Evolutionary conservation across 2,888 invertebrate genomes (phyloP).

Genomic region (Tubulanus polymorphus): DNA sequence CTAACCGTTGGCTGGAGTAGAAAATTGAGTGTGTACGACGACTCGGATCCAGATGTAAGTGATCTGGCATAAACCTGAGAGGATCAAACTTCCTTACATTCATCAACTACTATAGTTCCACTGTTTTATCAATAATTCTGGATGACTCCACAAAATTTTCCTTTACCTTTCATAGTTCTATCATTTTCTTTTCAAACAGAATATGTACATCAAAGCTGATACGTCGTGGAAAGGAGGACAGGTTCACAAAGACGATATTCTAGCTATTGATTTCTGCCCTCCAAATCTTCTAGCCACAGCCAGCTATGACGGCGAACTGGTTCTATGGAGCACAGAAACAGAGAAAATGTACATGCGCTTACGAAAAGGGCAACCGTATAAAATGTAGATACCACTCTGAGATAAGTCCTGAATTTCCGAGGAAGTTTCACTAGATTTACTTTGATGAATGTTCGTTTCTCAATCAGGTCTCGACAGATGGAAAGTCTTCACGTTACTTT

Average conservation of each 20-base stretch:
- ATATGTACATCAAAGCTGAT: conserved; percentile 38
- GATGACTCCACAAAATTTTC: too few relatives aligned
- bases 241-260: conserved; percentile 49
- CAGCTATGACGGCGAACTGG: conserved; percentile 49
- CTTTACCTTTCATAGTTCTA: too few relatives aligned
- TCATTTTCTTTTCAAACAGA: too few relatives aligned
- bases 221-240: conserved; percentile 48
- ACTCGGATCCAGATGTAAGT: conserved; percentile 48
- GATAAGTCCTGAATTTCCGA: too few relatives aligned
- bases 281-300: conserved; percentile 67
- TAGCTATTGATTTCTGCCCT: conserved; percentile 39
- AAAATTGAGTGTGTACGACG: conserved; percentile 43
- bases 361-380: conserved; percentile 34
- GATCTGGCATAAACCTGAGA: background rate
- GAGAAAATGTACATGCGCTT: conserved; percentile 42
- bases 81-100: too few relatives aligned
- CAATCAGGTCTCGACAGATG: too few relatives aligned
- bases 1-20: conserved; percentile 51
- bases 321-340: conserved; percentile 50
- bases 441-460: too few relatives aligned
- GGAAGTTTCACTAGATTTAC: too few relatives aligned
- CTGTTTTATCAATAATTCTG: too few relatives aligned
- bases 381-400: conserved; percentile 28
- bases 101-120: too few relatives aligned
- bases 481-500: too few relatives aligned